Conservation (phyloP, 2,888 invertebrate species). For the Penaeus monodon region DNA sequence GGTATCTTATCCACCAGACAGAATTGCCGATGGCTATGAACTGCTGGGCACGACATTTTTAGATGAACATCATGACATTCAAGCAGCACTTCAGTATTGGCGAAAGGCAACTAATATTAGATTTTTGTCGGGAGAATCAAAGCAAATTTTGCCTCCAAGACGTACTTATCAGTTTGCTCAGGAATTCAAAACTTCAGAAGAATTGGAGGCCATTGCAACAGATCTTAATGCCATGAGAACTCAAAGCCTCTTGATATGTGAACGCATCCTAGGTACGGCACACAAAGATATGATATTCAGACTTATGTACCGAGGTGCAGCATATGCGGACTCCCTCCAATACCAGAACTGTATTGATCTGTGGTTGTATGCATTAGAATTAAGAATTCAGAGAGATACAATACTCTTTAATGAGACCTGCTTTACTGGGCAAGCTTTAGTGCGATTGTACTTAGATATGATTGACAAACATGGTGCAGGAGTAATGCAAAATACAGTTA, state of each 20-base stretch:
- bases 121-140: conserved; percentile 69
- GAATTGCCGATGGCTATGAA: conserved; percentile 88
- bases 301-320: conserved; percentile 78
- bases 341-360: conserved; percentile 88
- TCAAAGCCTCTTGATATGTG: conserved; percentile 88
- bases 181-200: conserved; percentile 82
- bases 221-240: conserved; percentile 89
- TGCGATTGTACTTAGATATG: conserved; percentile 81
- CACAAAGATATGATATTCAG: conserved; percentile 77
- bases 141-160: conserved; percentile 75
- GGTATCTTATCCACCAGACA: conserved; percentile 75
- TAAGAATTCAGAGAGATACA: conserved; percentile 84
- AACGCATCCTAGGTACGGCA: conserved; percentile 85
- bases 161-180: conserved; percentile 78
- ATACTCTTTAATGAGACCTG: conserved; percentile 82
- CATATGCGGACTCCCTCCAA: conserved; percentile 73
- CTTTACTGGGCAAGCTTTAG: conserved; percentile 87
- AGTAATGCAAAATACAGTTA: conserved; percentile 69
- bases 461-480: conserved; percentile 69
- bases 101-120: conserved; percentile 80
- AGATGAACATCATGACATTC: conserved; percentile 76
- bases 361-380: conserved; percentile 81
- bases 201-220: conserved; percentile 79
- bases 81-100: conserved; percentile 82
- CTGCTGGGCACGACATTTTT: conserved; percentile 88